These are phyloP conservation scores for Crossocerus cetratus DNA, from an alignment of 2,888 invertebrate genomes.

Conservation along the genomic window DNA sequence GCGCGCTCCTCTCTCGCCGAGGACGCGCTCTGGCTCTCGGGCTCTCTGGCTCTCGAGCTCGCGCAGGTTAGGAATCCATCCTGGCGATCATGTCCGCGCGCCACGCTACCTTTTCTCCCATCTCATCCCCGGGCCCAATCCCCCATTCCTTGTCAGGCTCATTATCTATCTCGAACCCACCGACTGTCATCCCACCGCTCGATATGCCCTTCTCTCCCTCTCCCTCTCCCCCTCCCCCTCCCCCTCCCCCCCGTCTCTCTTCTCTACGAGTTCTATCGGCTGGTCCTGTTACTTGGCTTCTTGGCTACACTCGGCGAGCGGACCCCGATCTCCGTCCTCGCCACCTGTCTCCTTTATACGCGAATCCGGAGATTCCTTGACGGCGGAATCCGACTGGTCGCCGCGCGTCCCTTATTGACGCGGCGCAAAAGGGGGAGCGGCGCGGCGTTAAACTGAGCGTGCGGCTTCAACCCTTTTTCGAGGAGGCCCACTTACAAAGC, in stretches of 20 bases:
- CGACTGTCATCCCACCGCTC: conserved; percentile 53
- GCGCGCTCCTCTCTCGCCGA: conserved; percentile 34
- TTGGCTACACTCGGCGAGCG: too few species aligned
- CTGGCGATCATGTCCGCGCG: conserved; percentile 17
- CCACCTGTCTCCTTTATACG: conserved; percentile 33
- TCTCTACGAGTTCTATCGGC: background rate
- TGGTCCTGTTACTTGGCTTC: too few species aligned
- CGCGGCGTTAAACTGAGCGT: conserved; percentile 36
- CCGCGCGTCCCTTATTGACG: conserved; percentile 38
- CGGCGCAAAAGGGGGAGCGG: background rate
- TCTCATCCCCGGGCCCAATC: conserved; percentile 43
- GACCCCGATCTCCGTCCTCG: background rate
- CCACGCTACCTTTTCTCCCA: conserved; percentile 5
- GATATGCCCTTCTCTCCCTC: conserved; percentile 47
- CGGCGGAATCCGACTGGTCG: conserved; percentile 34
- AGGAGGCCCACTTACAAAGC: conserved; percentile 13
- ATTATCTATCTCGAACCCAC: conserved; percentile 52
- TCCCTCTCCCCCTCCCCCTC: background rate
- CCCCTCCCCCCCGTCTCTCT: conserved; percentile 17
- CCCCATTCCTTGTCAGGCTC: conserved; percentile 52
- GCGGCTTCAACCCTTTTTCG: conserved; percentile 33
- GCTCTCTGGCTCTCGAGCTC: conserved; percentile 28
- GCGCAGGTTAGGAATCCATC: conserved; percentile 9
- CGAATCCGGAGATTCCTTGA: conserved; percentile 37
- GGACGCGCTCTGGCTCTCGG: conserved; percentile 48